Percentiles rank a stretch among this genome's conserved stretches.
Evolutionary conservation across 2,113 vertebrate species (phyloP).

Genomic region (Chloebia gouldiae): DNA sequence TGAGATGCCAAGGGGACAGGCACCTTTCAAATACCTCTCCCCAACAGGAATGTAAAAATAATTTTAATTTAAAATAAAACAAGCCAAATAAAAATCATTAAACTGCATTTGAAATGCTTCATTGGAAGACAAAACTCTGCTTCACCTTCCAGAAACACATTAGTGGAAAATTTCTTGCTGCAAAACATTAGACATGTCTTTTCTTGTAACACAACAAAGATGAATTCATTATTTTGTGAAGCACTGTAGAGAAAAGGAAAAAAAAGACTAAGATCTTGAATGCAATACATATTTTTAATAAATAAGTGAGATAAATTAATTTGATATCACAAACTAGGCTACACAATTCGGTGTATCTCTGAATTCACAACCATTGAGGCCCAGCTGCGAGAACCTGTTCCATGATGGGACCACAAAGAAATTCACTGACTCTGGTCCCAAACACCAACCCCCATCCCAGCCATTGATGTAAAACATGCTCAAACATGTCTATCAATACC

Average conservation of each 20-base stretch:
- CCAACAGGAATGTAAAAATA: constrained; percentile 15
- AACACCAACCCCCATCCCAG: background rate
- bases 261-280: background rate
- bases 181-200: constrained; percentile 60
- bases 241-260: background rate
- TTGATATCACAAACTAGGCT: background rate
- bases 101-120: constrained; percentile 66
- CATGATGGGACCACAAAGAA: background rate
- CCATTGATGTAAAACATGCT: background rate
- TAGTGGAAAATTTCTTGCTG: constrained; percentile 61
- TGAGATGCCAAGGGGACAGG: constrained; percentile 27
- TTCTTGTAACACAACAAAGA: constrained; percentile 65
- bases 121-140: constrained; percentile 36
- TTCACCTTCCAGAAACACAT: constrained; percentile 56
- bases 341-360: background rate
- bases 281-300: background rate
- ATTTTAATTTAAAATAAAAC: constrained; percentile 55
- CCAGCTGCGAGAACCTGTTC: background rate
- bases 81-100: constrained; percentile 57
- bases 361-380: background rate
- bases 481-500: background rate
- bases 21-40: constrained; percentile 29
- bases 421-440: background rate
- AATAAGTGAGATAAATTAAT: background rate
- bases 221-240: constrained; percentile 58